Base-by-base conservation (phyloP, 1,140 invertebrate species). In the Pteromalus puparum region DNA sequence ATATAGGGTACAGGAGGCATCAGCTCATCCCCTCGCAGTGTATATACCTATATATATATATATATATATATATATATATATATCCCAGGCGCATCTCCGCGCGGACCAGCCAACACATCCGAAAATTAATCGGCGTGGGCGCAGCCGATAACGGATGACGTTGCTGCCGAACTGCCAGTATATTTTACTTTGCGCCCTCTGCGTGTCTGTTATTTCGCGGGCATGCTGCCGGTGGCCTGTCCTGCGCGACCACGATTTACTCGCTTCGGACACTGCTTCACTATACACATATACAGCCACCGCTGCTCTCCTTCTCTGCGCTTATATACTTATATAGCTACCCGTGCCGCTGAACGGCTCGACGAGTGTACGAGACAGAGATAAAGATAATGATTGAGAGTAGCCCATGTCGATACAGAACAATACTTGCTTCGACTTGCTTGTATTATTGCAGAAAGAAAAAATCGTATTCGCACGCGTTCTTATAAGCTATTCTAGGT, bases 91-190 rank as follows among this genome's bases (percentile, higher is more conserved):
- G 5, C 28, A 10, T 21, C 30, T 48, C 24, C 9, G 10, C 13
- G 30, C 2, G 53, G 18, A 61, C 13, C 18, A 6, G 21, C 18
- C 53, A 75, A 61, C 87, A 86, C 87, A 86, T 87, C 85, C 87
- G 90, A 89, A 89, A 90, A 90, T 90, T 90, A 90, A 90, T 90
- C 88, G 89, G 90, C 87, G 87, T 90, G 88, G 89, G 87, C 82
- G 88, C 87, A 88, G 86, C 87, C 87, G 90, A 90, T 90, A 90
- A 90, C 88, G 88, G 90, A 90, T 89, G 88, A 87, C 87, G 87
- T 87, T 87, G 85, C 87, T 86, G 85, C 86, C 87, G 87, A 89
- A 89, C 88, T 87, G 88, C 88, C 89, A 88, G 87, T 90, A 90
- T 90, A 90, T 90, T 90, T 90, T 90, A 90, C 89, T 90, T 90